Conservation (phyloP, 1,140 invertebrate genomes). For the Galleria mellonella region DNA sequence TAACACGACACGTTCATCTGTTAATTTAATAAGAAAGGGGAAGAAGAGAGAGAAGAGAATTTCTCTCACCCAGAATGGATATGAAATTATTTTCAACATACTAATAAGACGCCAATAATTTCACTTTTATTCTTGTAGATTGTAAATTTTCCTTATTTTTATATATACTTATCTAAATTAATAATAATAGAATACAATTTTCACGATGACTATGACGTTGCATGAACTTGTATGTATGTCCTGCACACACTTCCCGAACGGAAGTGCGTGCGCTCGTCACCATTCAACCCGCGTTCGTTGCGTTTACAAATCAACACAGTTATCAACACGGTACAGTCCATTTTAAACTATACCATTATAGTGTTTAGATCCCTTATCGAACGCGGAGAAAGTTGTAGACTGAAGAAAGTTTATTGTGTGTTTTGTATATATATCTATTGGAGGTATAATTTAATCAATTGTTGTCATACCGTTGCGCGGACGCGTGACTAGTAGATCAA, state of each 20-base stretch:
- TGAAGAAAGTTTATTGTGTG: slow-evolving; percentile 35
- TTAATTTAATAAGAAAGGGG: too few species aligned
- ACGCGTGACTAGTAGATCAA: slow-evolving; percentile 39
- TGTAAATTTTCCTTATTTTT: too few species aligned
- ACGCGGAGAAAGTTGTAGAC: slow-evolving; percentile 23
- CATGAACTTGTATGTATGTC: neutral
- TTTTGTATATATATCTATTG: slow-evolving; percentile 14
- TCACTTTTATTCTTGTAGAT: too few species aligned
- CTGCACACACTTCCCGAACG: slow-evolving; percentile 24
- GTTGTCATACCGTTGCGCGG: slow-evolving; percentile 23
- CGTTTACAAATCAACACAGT: slow-evolving; percentile 16
- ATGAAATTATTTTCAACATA: too few species aligned
- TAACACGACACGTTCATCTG: too few species aligned
- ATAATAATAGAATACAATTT: too few species aligned
- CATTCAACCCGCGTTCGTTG: slow-evolving; percentile 27
- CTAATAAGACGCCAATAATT: too few species aligned
- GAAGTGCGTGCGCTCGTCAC: slow-evolving; percentile 26
- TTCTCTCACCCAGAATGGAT: too few species aligned
- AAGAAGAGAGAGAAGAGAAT: too few species aligned
- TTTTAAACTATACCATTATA: slow-evolving; percentile 3
- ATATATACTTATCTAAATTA: too few species aligned
- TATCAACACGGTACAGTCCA: slow-evolving; percentile 1
- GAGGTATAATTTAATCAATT: slow-evolving; percentile 33
- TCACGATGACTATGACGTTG: too few species aligned
- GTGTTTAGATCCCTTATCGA: slow-evolving; percentile 5